Percentiles rank a stretch among this genome's conserved stretches.
phyloP scores from a whole-genome alignment of 2,113 vertebrate species.

The Passer domesticus region DNA sequence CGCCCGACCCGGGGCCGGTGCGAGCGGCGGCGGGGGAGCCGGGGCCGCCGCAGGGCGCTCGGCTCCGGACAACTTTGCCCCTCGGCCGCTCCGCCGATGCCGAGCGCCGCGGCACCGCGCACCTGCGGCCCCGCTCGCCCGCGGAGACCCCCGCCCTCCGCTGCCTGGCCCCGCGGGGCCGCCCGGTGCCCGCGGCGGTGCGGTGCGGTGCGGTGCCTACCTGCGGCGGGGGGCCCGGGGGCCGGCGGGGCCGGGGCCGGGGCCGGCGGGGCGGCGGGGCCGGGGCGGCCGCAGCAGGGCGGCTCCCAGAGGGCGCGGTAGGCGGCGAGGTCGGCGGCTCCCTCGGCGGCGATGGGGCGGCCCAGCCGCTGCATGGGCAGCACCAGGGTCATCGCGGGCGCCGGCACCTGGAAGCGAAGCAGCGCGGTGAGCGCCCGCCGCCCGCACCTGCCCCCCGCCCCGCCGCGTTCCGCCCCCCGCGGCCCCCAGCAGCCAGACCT shows the following conservation, averaged over 20 bases:
- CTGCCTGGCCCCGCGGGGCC: no score
- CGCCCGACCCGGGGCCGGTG: background rate
- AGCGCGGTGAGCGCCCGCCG: background rate
- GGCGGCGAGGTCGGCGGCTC: no score
- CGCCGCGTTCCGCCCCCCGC: background rate
- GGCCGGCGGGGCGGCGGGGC: no score
- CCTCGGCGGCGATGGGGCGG: background rate
- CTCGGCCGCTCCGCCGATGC: background rate
- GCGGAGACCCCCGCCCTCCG: no score
- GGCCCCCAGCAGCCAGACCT: background rate
- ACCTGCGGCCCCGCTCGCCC: background rate
- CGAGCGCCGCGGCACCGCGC: background rate
- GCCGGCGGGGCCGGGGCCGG: no score
- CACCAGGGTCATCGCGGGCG: background rate
- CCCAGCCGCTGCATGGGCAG: background rate
- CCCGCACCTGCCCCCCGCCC: background rate
- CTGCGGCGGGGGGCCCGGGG: no score
- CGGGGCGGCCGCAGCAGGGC: no score
- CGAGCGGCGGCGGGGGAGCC: background rate
- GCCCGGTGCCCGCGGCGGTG: no score
- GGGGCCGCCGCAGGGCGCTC: background rate
- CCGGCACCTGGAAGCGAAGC: background rate
- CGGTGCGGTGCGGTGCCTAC: no score
- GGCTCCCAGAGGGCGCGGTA: no score
- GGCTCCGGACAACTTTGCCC: background rate